Percentiles rank a stretch among this genome's conserved stretches.
Conservation (phyloP, 2,888 invertebrate genomes). For the Phoronis australis region DNA sequence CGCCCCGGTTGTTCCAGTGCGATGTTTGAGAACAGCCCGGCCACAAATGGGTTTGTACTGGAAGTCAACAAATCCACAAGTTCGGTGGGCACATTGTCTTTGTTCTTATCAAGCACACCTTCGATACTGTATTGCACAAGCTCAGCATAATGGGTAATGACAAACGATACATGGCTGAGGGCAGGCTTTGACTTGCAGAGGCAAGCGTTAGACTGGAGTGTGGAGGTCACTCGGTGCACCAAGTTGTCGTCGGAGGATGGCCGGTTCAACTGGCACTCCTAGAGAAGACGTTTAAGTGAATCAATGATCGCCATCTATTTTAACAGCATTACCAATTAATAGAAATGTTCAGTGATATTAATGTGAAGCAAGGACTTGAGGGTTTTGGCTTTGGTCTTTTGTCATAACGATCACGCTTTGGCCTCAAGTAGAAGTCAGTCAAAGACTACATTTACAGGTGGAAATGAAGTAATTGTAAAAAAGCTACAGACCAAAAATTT, state of each 20-base stretch:
- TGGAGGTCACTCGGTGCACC: slow-evolving; percentile 7
- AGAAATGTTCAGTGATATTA: too few relatives aligned
- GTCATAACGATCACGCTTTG: too few relatives aligned
- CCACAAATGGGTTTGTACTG: slow-evolving; percentile 25
- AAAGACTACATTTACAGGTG: too few relatives aligned
- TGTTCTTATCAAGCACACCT: slow-evolving; percentile 35
- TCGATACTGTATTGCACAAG: slow-evolving; percentile 29
- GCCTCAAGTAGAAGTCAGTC: too few relatives aligned
- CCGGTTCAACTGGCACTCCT: slow-evolving; percentile 21
- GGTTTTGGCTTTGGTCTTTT: too few relatives aligned
- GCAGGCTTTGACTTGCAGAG: not conserved
- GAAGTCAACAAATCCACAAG: slow-evolving; percentile 24
- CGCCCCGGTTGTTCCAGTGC: slow-evolving; percentile 16
- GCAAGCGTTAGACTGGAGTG: not conserved
- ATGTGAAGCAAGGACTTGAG: too few relatives aligned
- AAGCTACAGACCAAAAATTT: too few relatives aligned
- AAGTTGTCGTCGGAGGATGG: slow-evolving; percentile 6
- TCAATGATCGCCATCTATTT: too few relatives aligned
- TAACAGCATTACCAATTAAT: too few relatives aligned
- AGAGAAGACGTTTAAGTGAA: too few relatives aligned
- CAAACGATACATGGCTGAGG: slow-evolving; percentile 2
- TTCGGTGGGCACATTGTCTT: slow-evolving; percentile 42
- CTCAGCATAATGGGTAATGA: slow-evolving; percentile 33
- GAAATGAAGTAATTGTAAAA: too few relatives aligned
- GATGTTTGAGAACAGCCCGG: slow-evolving; percentile 21